These are phyloP conservation scores for Drosophila miranda DNA, from an alignment of 1,140 invertebrate genomes.

Conservation along the genomic window DNA sequence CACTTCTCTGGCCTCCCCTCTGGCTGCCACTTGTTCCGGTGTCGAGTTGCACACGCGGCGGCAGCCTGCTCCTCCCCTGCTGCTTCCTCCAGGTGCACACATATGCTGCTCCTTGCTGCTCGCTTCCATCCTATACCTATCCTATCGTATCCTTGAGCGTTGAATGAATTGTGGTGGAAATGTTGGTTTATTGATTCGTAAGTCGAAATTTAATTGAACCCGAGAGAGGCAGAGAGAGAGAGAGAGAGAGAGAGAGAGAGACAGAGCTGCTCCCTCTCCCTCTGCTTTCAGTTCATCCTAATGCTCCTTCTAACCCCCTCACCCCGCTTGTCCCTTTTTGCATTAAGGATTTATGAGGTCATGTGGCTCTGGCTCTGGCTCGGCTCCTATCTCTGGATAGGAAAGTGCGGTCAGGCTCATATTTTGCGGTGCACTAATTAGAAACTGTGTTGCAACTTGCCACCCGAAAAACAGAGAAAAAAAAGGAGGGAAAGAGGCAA, in stretches of 20 bases:
- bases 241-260: too few relatives aligned
- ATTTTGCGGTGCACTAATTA: slow-evolving; percentile 68
- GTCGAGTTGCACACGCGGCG: slow-evolving; percentile 69
- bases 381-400: slow-evolving; percentile 6
- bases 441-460: slow-evolving; percentile 36
- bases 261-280: not conserved
- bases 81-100: slow-evolving; percentile 58
- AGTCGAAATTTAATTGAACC: slow-evolving; percentile 78
- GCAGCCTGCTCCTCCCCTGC: slow-evolving; percentile 8
- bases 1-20: slow-evolving; percentile 5
- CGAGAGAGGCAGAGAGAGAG: too few relatives aligned
- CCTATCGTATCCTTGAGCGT: slow-evolving; percentile 8
- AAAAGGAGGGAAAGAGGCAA: not conserved
- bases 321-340: not conserved
- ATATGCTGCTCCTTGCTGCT: slow-evolving; percentile 20
- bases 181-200: slow-evolving; percentile 79
- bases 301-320: not conserved
- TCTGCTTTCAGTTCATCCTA: slow-evolving; percentile 1
- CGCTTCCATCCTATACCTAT: not conserved
- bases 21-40: slow-evolving; percentile 75
- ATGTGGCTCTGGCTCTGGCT: not conserved
- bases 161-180: slow-evolving; percentile 74
- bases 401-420: slow-evolving; percentile 54
- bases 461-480: slow-evolving; percentile 21
- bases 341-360: slow-evolving; percentile 52